Base-by-base conservation (phyloP, 2,888 invertebrate species). In the Bhutanitis thaidina region DNA sequence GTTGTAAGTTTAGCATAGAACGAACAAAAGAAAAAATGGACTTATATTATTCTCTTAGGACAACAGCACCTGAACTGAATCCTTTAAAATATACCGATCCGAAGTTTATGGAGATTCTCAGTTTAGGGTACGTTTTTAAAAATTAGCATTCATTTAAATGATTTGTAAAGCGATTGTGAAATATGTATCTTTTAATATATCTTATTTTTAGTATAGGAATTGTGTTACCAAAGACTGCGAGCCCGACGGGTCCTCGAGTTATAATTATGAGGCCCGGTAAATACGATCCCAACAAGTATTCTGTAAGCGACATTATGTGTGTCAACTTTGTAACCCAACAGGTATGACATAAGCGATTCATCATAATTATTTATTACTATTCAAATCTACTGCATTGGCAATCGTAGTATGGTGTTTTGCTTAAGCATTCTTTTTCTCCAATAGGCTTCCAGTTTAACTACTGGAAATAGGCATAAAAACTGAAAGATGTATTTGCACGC, bases 1-100 rank as follows among this genome's bases (percentile, higher is more conserved):
- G 92, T 16, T 92, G 92, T 61, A 93, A 93, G 69, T 91, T 88
- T 65, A 92, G 92, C 55, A 59, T 92, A 57, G 92, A 93, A 60
- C 77, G 85, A 44, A 80, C 91, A 0, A 93, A 93, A 64, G 80
- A 90, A 50, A 93, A 93, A 67, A 62, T 93, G 1, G 93, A 93
- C 59, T 78, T 88, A 38, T 92, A 84, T 62, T 91, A 92, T 64
- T 90, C 92, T 0, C 57, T 92, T 57, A 80, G 84, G 53, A 80
- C 82, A 1, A 74, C 85, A n/a, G 71, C 88, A 2, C 91, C 92
- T 0, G 92, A 92, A 59, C 70, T 91, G 56, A 90, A 61, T 10
- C 54, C 56, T 5, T 49, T 74, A 0, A 73, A 67, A 34, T 61
- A 66, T 39, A 65, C 51, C 9, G 69, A 76, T 35, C 62, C 65